Percentiles rank a stretch among this genome's conserved stretches.
These are phyloP conservation scores for Ictinia mississippiensis DNA, from an alignment of 2,797 vertebrate species.

Conservation along the genomic window DNA sequence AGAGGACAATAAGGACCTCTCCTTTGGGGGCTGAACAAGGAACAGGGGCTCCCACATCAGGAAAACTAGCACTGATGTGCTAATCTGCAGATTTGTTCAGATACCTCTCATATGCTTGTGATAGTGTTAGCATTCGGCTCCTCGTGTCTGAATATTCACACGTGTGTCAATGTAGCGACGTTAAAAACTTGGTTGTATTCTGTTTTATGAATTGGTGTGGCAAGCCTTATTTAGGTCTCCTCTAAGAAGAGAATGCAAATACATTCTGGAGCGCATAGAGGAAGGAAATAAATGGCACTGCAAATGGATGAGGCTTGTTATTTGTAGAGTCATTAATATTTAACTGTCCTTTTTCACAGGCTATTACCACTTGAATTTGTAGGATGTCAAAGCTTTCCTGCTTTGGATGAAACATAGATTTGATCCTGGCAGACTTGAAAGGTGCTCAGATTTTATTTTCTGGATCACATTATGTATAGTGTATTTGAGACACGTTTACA, in stretches of 20 bases:
- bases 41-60: rapidly evolving
- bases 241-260: background rate
- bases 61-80: rapidly evolving
- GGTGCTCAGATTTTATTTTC: background rate
- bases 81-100: background rate
- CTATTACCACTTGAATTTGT: conserved; percentile 47
- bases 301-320: conserved; percentile 25
- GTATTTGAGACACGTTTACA: background rate
- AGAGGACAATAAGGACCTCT: rapidly evolving
- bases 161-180: background rate
- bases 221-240: background rate
- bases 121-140: background rate
- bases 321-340: conserved; percentile 69
- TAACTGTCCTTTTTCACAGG: conserved; percentile 57
- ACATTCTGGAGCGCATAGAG: background rate
- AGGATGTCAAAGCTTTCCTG: background rate
- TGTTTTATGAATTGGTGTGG: background rate
- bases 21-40: background rate
- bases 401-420: background rate
- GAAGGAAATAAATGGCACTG: conserved; percentile 15
- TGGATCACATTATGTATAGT: background rate
- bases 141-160: rapidly evolving
- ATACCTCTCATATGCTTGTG: rapidly evolving
- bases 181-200: background rate
- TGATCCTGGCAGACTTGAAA: conserved; percentile 12